These are phyloP conservation scores for Sthenelais limicola DNA, from an alignment of 2,888 invertebrate species.

Conservation along the genomic window DNA sequence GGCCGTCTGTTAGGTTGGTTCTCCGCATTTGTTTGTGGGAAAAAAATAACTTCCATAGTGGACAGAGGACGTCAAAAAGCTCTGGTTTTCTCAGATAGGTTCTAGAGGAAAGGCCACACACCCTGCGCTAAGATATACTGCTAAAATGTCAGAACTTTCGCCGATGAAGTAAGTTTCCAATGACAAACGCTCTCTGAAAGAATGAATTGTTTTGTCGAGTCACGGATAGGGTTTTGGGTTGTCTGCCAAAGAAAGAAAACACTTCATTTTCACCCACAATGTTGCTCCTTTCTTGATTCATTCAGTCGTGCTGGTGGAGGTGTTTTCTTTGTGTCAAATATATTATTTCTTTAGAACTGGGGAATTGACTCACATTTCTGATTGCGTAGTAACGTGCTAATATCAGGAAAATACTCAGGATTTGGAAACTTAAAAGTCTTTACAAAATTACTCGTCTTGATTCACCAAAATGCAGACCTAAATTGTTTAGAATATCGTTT, in stretches of 20 bases:
- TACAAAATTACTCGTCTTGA: too few species aligned
- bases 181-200: slow-evolving; percentile 24
- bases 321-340: too few species aligned
- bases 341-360: too few species aligned
- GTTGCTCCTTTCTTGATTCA: too few species aligned
- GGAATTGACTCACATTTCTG: too few species aligned
- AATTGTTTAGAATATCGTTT: too few species aligned
- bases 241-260: slow-evolving; percentile 16
- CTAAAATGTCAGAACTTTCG: slow-evolving; percentile 87
- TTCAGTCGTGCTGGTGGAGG: too few species aligned
- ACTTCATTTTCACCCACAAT: too few species aligned
- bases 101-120: not conserved
- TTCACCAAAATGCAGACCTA: too few species aligned
- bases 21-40: slow-evolving; percentile 21
- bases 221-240: slow-evolving; percentile 2
- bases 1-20: slow-evolving; percentile 30
- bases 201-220: slow-evolving; percentile 39
- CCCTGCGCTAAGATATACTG: slow-evolving; percentile 73
- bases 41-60: slow-evolving; percentile 1
- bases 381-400: too few species aligned
- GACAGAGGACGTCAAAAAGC: slow-evolving; percentile 9
- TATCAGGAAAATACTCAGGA: too few species aligned
- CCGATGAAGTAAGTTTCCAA: slow-evolving; percentile 83
- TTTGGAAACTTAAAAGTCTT: too few species aligned
- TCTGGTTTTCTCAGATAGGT: not conserved